These are phyloP conservation scores for Sclerodermus sp. DNA, from an alignment of 2,888 invertebrate species.

Conservation along the genomic window DNA sequence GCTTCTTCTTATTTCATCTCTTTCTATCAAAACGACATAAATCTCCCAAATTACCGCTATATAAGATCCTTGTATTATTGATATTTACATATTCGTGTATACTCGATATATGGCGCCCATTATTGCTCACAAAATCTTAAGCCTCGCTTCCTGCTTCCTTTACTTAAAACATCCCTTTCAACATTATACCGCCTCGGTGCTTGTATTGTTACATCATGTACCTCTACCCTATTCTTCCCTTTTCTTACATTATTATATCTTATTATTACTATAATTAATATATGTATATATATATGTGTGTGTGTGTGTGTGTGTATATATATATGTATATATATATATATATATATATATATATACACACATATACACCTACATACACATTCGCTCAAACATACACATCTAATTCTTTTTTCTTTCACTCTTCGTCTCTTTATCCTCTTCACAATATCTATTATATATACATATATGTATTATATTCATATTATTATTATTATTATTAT, in stretches of 20 bases:
- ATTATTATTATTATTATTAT: too few relatives aligned
- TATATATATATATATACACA: too few relatives aligned
- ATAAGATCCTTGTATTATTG: slow-evolving; percentile 41
- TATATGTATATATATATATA: too few relatives aligned
- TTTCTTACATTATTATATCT: neutral
- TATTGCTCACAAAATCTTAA: slow-evolving; percentile 47
- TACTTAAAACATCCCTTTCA: neutral
- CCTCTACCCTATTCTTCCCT: too few relatives aligned
- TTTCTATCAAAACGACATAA: slow-evolving; percentile 32
- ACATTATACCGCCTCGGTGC: neutral
- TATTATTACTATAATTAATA: slow-evolving; percentile 12
- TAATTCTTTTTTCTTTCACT: too few relatives aligned
- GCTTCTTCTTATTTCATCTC: slow-evolving; percentile 59
- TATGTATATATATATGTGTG: too few relatives aligned
- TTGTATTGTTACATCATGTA: neutral
- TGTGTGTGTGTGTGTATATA: too few relatives aligned
- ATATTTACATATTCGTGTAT: slow-evolving; percentile 42
- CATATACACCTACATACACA: too few relatives aligned
- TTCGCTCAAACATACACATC: too few relatives aligned
- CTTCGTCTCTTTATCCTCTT: too few relatives aligned
- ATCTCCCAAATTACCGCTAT: slow-evolving; percentile 33
- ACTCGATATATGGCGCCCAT: slow-evolving; percentile 47
- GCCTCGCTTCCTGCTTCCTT: slow-evolving; percentile 48
- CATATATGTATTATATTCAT: too few relatives aligned
- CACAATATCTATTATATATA: too few relatives aligned